These are phyloP conservation scores for Ammodytes marinus DNA, from an alignment of 2,113 vertebrate genomes.

Conservation along the genomic window DNA sequence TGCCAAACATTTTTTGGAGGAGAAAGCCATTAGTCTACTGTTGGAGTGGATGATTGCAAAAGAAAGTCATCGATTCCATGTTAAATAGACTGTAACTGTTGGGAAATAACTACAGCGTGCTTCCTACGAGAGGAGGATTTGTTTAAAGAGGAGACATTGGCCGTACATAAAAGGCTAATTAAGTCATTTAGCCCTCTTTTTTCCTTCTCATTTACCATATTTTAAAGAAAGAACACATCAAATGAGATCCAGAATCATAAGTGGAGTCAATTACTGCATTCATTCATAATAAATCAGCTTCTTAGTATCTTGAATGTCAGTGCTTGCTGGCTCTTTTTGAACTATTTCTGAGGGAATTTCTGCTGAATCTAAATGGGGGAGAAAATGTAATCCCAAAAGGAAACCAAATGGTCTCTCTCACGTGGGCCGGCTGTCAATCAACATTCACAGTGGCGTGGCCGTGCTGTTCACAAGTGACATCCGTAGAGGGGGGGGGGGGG, in stretches of 20 bases:
- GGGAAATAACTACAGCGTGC: neutral
- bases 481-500: conserved; percentile 25
- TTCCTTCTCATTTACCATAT: neutral
- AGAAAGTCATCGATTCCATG: conserved; percentile 28
- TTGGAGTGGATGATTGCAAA: conserved; percentile 24
- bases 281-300: conserved; percentile 6
- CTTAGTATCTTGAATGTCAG: neutral
- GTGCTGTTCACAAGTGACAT: conserved; percentile 47
- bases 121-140: neutral
- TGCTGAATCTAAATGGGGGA: conserved; percentile 33
- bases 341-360: conserved; percentile 27
- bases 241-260: neutral
- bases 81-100: conserved; percentile 8
- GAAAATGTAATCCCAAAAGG: conserved; percentile 19
- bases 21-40: conserved; percentile 26
- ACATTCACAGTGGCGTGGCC: conserved; percentile 45
- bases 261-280: neutral
- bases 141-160: neutral
- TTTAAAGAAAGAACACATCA: neutral
- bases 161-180: neutral
- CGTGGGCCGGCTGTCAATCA: conserved; percentile 64
- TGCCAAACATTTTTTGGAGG: conserved; percentile 13
- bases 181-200: neutral
- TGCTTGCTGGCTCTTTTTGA: neutral
- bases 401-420: conserved; percentile 65